Conservation (phyloP, 2,113 vertebrate genomes). For the Regulus satrapa region DNA sequence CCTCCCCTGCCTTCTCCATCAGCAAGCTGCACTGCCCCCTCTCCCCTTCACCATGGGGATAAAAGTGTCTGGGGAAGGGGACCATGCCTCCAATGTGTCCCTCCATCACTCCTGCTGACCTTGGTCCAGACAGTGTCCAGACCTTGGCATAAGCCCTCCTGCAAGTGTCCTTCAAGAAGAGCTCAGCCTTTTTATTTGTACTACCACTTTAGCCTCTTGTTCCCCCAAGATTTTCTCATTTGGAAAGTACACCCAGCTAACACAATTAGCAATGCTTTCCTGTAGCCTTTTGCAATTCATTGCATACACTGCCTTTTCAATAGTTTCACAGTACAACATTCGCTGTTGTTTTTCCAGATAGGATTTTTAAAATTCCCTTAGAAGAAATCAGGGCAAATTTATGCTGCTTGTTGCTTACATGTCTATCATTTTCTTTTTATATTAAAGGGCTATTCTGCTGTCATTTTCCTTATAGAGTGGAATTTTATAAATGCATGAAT, state of each 20-base stretch:
- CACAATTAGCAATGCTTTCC: neutral
- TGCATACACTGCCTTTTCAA: neutral
- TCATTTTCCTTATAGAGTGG: neutral
- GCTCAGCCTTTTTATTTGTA: neutral
- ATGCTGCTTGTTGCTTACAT: neutral
- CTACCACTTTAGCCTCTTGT: neutral
- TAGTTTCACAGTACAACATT: neutral
- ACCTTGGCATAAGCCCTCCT: neutral
- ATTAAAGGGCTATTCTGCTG: neutral
- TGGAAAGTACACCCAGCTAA: neutral
- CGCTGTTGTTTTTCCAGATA: neutral
- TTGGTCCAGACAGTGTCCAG: neutral
- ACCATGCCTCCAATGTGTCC: fast-evolving
- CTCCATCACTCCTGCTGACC: neutral
- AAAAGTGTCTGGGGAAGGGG: fast-evolving
- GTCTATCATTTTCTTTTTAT: neutral
- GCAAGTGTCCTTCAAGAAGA: neutral
- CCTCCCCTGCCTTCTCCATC: fast-evolving
- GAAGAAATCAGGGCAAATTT: neutral
- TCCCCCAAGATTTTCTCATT: neutral
- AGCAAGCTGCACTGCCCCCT: fast-evolving
- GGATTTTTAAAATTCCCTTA: neutral
- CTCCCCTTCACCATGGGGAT: fast-evolving
- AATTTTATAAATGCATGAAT: neutral
- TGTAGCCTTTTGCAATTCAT: neutral